Evolutionary conservation across 2,113 vertebrate species (phyloP).

Genomic region (human): GRCh38 chr3:144773001-144773500

Average conservation of each 20-base stretch:
- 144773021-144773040: background rate
- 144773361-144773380: constrained; percentile 5
- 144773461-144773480: background rate
- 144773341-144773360: background rate
- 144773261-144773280: background rate
- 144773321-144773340: background rate
- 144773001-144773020: background rate
- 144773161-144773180: background rate
- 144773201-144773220: background rate
- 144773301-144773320: background rate
- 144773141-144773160: background rate
- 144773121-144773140: background rate
- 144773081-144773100: background rate
- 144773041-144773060: constrained; percentile 8
- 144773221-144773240: background rate
- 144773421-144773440: background rate
- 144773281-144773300: background rate
- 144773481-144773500: constrained; percentile 27
- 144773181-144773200: no score
- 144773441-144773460: background rate
- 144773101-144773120: background rate
- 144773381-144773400: background rate
- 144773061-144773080: background rate
- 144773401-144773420: background rate
- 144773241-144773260: rapidly evolving